phyloP scores from a whole-genome alignment of 2,113 vertebrate species.

The Phainopepla nitens region DNA sequence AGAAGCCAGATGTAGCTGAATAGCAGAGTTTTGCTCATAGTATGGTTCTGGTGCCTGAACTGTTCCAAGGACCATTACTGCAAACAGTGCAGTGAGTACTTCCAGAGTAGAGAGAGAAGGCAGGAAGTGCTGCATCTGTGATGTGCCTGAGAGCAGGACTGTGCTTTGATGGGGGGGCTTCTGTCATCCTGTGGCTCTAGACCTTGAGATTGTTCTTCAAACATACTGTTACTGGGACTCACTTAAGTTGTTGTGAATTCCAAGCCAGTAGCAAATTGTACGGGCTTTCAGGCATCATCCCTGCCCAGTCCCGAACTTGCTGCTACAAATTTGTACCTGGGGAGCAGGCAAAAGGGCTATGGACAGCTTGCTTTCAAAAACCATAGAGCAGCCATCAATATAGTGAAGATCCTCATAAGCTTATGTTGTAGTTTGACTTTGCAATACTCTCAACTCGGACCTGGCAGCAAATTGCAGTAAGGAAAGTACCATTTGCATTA shows the following conservation, averaged over 20 bases:
- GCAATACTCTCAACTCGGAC: background rate
- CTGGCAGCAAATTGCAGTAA: background rate
- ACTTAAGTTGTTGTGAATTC: background rate
- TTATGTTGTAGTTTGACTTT: background rate
- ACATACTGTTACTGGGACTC: background rate
- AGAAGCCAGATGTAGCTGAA: conserved; percentile 33
- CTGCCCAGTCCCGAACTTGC: background rate
- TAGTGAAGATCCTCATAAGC: background rate
- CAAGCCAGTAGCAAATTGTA: background rate
- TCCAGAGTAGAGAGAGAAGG: background rate
- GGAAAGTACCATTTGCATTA: background rate
- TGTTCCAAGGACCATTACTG: background rate
- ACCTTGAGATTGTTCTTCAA: background rate
- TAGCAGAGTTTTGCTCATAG: background rate
- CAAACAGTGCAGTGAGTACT: background rate
- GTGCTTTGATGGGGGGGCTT: background rate
- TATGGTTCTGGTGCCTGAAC: background rate
- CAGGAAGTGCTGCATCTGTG: background rate
- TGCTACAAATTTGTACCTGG: background rate
- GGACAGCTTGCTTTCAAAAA: background rate
- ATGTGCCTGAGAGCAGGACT: background rate
- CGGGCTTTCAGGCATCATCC: background rate
- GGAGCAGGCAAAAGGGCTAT: background rate
- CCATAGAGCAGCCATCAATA: background rate
- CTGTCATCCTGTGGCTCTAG: background rate